These are phyloP conservation scores for Micrasema minimum DNA, from an alignment of 1,140 invertebrate genomes.

Conservation along the genomic window DNA sequence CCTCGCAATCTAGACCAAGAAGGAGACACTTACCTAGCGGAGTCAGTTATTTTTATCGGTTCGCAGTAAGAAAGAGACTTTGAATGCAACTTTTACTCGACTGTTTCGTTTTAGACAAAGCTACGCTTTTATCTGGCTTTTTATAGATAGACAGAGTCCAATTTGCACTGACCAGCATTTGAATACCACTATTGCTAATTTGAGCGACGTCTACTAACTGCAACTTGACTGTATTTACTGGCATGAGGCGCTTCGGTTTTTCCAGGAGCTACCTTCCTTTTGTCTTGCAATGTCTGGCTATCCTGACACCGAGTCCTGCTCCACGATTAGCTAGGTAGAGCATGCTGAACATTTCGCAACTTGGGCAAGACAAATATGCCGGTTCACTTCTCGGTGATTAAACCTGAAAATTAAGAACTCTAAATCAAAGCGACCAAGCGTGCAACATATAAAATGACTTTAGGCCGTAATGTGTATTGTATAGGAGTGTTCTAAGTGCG, in stretches of 20 bases:
- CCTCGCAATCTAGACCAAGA: neutral
- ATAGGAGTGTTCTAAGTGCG: conserved; percentile 9
- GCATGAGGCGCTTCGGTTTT: neutral
- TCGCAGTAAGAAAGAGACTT: neutral
- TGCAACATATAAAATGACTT: neutral
- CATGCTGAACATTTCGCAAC: no score
- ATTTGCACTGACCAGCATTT: conserved; percentile 16
- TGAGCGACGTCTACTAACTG: conserved; percentile 1
- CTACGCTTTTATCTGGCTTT: neutral
- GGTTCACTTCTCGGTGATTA: conserved; percentile 12
- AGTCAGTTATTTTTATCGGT: neutral
- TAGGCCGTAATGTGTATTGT: neutral
- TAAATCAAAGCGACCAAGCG: conserved; percentile 25
- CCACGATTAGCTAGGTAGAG: neutral
- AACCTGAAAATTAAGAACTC: neutral
- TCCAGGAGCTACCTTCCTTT: neutral
- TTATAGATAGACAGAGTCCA: conserved; percentile 28
- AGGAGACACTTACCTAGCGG: conserved; percentile 2
- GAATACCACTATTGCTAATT: conserved; percentile 9
- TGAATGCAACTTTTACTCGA: conserved; percentile 3
- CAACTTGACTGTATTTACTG: neutral
- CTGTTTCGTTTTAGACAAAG: neutral
- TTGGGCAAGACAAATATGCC: neutral
- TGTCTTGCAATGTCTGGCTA: neutral
- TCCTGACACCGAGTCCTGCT: neutral